These are phyloP conservation scores for Minunthozetes semirufus DNA, from an alignment of 2,888 invertebrate genomes.

Conservation along the genomic window DNA sequence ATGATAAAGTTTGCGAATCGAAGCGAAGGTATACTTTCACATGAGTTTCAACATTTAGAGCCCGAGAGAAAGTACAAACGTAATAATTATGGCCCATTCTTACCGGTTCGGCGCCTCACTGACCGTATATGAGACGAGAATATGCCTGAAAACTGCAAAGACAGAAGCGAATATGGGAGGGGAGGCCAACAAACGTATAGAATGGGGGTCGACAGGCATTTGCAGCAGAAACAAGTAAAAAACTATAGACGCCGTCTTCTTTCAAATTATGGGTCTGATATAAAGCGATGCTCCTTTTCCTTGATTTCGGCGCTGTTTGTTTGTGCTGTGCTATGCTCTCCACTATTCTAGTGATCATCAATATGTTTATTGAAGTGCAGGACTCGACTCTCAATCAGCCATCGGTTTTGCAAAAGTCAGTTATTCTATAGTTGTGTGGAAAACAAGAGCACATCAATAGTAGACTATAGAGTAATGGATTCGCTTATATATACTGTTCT, in stretches of 20 bases:
- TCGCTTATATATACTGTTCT: slow-evolving; percentile 3
- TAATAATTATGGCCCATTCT: slow-evolving; percentile 32
- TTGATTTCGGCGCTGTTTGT: slow-evolving; percentile 28
- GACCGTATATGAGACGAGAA: slow-evolving; percentile 22
- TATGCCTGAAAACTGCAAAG: not conserved
- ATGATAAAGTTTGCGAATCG: slow-evolving; percentile 26
- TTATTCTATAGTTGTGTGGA: not conserved
- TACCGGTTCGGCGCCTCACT: slow-evolving; percentile 27
- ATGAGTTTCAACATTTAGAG: slow-evolving; percentile 20
- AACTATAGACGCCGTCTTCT: slow-evolving; percentile 28
- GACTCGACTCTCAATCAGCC: slow-evolving; percentile 20
- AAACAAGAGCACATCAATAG: slow-evolving; percentile 15
- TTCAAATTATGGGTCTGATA: slow-evolving; percentile 32
- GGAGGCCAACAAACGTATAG: slow-evolving; percentile 15
- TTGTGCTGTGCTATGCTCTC: slow-evolving; percentile 14
- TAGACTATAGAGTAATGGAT: not conserved
- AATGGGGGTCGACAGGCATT: slow-evolving; percentile 18
- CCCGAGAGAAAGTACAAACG: slow-evolving; percentile 32
- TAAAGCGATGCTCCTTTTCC: slow-evolving; percentile 14
- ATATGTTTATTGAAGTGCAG: slow-evolving; percentile 28
- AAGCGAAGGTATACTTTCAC: slow-evolving; percentile 10
- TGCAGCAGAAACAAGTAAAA: slow-evolving; percentile 25
- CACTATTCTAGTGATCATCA: not conserved
- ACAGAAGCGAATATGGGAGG: slow-evolving; percentile 32
- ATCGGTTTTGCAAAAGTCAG: slow-evolving; percentile 1